These are phyloP conservation scores for Eucriotettix oculatus DNA, from an alignment of 2,888 invertebrate genomes.

Conservation along the genomic window DNA sequence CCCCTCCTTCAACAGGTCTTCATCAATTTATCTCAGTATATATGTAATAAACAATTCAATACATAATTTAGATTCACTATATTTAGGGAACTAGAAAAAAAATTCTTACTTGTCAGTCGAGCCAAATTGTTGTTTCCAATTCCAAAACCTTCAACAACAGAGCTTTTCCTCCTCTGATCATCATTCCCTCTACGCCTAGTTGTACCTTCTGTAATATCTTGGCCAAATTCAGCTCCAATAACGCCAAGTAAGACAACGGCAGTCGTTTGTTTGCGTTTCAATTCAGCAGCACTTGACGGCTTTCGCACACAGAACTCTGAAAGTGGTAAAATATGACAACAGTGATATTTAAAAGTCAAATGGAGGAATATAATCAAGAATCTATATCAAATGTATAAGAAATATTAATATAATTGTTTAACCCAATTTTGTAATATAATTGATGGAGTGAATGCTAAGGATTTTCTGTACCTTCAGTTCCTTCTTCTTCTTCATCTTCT, in stretches of 20 bases:
- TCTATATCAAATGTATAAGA: too few relatives aligned
- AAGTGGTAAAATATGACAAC: slow-evolving; percentile 1
- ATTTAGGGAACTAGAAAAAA: background rate
- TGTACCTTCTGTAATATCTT: slow-evolving; percentile 47
- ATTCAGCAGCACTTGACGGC: slow-evolving; percentile 68
- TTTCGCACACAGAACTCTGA: slow-evolving; percentile 43
- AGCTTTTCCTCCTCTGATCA: slow-evolving; percentile 47
- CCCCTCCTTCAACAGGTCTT: too few relatives aligned
- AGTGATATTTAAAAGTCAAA: too few relatives aligned
- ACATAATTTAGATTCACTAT: too few relatives aligned
- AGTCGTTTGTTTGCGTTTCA: slow-evolving; percentile 89
- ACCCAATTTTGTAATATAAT: background rate
- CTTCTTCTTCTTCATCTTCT: slow-evolving; percentile 72
- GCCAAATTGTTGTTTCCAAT: slow-evolving; percentile 79
- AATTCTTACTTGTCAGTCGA: slow-evolving; percentile 58
- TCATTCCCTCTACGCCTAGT: slow-evolving; percentile 14
- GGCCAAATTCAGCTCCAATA: slow-evolving; percentile 95
- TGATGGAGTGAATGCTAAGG: background rate
- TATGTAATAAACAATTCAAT: too few relatives aligned
- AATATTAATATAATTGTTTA: too few relatives aligned
- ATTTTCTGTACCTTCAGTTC: slow-evolving; percentile 39
- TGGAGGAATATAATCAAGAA: too few relatives aligned
- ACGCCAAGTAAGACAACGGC: slow-evolving; percentile 93
- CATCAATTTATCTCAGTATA: too few relatives aligned
- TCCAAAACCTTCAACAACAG: slow-evolving; percentile 76